These are phyloP conservation scores for Sialis fuliginosa DNA, from an alignment of 2,888 invertebrate genomes.

Conservation along the genomic window DNA sequence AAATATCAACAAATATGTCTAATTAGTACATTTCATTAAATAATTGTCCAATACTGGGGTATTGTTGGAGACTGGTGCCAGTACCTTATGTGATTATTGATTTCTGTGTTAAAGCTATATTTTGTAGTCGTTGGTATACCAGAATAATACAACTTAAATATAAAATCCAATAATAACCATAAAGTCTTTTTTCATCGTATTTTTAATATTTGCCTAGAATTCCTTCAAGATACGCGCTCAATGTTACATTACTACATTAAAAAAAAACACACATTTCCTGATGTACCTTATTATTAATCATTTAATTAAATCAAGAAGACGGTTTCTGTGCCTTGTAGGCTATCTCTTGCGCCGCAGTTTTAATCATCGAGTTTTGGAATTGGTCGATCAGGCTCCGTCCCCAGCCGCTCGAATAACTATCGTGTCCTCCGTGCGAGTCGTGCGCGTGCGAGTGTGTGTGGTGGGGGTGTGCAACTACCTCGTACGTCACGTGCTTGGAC, in stretches of 20 bases:
- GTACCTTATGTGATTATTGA: too few relatives aligned
- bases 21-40: too few relatives aligned
- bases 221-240: too few relatives aligned
- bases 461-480: conserved; percentile 55
- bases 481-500: conserved; percentile 55
- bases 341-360: conserved; percentile 33
- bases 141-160: too few relatives aligned
- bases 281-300: background rate
- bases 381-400: conserved; percentile 29
- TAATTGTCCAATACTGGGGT: too few relatives aligned
- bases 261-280: background rate
- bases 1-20: too few relatives aligned
- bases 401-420: conserved; percentile 42
- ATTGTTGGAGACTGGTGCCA: too few relatives aligned
- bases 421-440: conserved; percentile 20
- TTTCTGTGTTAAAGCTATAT: too few relatives aligned
- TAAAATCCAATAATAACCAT: too few relatives aligned
- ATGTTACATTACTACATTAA: background rate
- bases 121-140: too few relatives aligned
- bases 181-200: too few relatives aligned
- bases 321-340: conserved; percentile 44
- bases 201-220: too few relatives aligned
- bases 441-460: conserved; percentile 36
- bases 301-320: conserved; percentile 1
- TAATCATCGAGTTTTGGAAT: conserved; percentile 19